Base-by-base conservation (phyloP, 2,113 vertebrate species). In the Protomyctophum bolini region DNA sequence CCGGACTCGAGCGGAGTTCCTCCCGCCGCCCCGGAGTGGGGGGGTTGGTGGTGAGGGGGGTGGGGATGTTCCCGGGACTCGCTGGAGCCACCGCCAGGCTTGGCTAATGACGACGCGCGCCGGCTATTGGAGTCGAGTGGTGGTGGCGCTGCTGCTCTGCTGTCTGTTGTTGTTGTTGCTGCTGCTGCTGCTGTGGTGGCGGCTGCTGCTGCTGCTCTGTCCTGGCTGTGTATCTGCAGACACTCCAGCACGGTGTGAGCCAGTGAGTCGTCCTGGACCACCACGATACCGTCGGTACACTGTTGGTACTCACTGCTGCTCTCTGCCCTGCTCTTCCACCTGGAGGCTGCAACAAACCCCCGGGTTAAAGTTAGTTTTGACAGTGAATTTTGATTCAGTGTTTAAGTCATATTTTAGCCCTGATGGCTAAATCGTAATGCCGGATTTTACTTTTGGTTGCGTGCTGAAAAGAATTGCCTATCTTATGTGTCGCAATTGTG, bases 201-300 rank as follows among this genome's bases (percentile, higher is more conserved):
- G 33, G 33, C 2, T 1, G 33, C 33, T 1, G 33, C 3, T 41
- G 33, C 3, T 41, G 33, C 33, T 41, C 76, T 82, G 4, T 92
- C 92, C 66, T 87, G 83, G 3, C 83, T 88, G 68, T 85, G 85
- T 68, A 94, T 92, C 72, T 94, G 93, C 75, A 92, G 91, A 83
- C 92, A 94, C 80, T 93, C 91, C 68, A 41, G 33, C 33, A 82
- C 70, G 0, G 69, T 83, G 77, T 91, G 90, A 6, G 33, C 33
- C 2, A 21, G 21, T 21, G 78, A 73, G 48, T 92, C 92, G 3
- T 94, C 93, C 0, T 91, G 89, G 48, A 84, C 68, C 64, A 87
- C 56, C 6, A 77, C 58, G 4, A 83, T 50, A 1, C 85, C 83
- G 6, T 86, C 90, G 63, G 85, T 90, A 87, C 88, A 93, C 81